Base-by-base conservation (phyloP, 53 echinoderm and acorn worm genomes). In the Paelopatides confundens region DNA sequence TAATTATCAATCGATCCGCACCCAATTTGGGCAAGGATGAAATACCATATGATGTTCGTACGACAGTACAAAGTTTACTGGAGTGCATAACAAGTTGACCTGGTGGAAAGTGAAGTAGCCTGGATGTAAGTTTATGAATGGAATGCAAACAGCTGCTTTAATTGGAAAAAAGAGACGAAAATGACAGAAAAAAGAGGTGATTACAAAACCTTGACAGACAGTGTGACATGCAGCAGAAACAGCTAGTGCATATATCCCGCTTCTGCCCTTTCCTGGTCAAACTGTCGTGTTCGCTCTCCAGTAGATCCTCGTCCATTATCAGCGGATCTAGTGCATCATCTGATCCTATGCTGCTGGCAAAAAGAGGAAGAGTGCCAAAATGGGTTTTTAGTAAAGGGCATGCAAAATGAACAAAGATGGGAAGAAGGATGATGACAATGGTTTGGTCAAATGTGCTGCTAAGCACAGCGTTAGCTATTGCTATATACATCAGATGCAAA, bases 261-360 rank as follows among this genome's bases (percentile, higher is more conserved):
- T 88, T 81, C 35, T 66, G 82, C 31, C 96, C 93, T 31, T 85
- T 85, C 39, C 90, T 88, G 17, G 97, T 97, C 51, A 97, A 77
- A 68, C 93, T 93, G 38, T 97, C 97, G 43, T 95, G 88, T 62
- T 97, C 97, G 35, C 94, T 95, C 32, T 97, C 97, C 69, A 97
- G 86, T 69, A 92, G 92, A 77, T 97, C 97, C 74, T 97, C 97
- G 2, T 91, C 93, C 97, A 97, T 97, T 70, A 93, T 93, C 26
- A 97, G 84, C 17, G 97, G 97, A 24, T 91, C 89, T 15, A 85
- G 85, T 29, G 85, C 88, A 24, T 90, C 90, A 31, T 95, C 95
- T n/a, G 93, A 91, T 54, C 91, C 93, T 3, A 85, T 83, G 65
- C 95, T 95, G 71, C 35, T 37, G 46, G 54, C 10, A 66, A 69